Evolutionary conservation across 2,888 invertebrate genomes (phyloP).

Genomic region (Anodontia alba): DNA sequence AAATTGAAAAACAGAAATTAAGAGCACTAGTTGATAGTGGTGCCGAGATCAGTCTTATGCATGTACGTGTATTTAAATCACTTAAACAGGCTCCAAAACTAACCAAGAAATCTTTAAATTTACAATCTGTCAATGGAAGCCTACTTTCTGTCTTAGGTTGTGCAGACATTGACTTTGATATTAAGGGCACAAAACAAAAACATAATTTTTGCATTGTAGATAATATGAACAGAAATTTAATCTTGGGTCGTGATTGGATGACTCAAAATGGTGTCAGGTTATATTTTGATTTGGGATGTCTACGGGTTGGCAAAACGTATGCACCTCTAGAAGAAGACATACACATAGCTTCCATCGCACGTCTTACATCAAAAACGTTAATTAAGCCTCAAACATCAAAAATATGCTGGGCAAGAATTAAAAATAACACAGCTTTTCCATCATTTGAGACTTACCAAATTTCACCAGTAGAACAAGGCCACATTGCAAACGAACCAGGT

Average conservation of each 20-base stretch:
- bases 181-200: constrained; percentile 24
- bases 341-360: constrained; percentile 33
- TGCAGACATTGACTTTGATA: constrained; percentile 15
- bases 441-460: neutral
- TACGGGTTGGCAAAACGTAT: constrained; percentile 29
- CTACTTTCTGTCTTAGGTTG: constrained; percentile 23
- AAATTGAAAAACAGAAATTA: constrained; percentile 29
- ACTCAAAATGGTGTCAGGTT: constrained; percentile 21
- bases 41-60: constrained; percentile 33
- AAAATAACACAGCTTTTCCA: neutral
- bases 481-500: constrained; percentile 25
- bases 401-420: constrained; percentile 21
- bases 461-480: constrained; percentile 20
- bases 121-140: constrained; percentile 30
- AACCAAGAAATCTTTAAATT: neutral
- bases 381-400: neutral
- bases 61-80: constrained; percentile 29
- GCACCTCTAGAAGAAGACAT: constrained; percentile 48
- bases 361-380: neutral
- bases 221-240: constrained; percentile 32
- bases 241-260: constrained; percentile 25
- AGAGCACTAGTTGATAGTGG: constrained; percentile 37
- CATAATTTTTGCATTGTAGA: constrained; percentile 25
- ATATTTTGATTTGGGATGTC: constrained; percentile 42
- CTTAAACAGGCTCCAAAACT: constrained; percentile 28